Evolutionary conservation across 2,888 invertebrate genomes (phyloP).

Genomic region (Acanthoscelides obtectus): DNA sequence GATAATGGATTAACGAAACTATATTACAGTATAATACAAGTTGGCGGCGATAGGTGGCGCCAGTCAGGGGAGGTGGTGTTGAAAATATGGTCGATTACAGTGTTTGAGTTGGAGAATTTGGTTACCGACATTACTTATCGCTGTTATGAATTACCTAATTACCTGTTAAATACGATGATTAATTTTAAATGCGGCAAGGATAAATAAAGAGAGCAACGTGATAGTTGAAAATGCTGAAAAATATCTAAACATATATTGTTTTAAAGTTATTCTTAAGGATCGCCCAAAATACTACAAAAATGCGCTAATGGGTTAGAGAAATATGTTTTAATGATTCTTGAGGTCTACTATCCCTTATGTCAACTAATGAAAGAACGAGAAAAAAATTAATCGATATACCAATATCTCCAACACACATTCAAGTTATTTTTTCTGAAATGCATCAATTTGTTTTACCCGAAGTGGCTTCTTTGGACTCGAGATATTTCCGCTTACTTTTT

Average conservation of each 20-base stretch:
- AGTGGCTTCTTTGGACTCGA: not conserved
- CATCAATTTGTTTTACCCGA: not conserved
- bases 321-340: too few relatives aligned
- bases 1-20: constrained; percentile 45
- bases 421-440: not conserved
- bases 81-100: not conserved
- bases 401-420: not conserved
- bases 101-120: not conserved
- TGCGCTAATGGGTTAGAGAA: too few relatives aligned
- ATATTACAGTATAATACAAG: constrained; percentile 48
- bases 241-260: too few relatives aligned
- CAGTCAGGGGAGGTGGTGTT: not conserved
- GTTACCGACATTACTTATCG: not conserved
- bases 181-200: not conserved
- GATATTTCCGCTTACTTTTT: not conserved
- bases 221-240: not conserved
- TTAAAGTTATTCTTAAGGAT: too few relatives aligned
- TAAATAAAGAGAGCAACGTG: not conserved
- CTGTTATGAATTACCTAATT: not conserved
- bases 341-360: too few relatives aligned
- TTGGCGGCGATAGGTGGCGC: constrained; percentile 3
- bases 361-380: not conserved
- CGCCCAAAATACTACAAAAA: too few relatives aligned
- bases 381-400: not conserved
- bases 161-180: not conserved